phyloP scores from a whole-genome alignment of 2,113 vertebrate genomes.

The Panthera tigris region DNA sequence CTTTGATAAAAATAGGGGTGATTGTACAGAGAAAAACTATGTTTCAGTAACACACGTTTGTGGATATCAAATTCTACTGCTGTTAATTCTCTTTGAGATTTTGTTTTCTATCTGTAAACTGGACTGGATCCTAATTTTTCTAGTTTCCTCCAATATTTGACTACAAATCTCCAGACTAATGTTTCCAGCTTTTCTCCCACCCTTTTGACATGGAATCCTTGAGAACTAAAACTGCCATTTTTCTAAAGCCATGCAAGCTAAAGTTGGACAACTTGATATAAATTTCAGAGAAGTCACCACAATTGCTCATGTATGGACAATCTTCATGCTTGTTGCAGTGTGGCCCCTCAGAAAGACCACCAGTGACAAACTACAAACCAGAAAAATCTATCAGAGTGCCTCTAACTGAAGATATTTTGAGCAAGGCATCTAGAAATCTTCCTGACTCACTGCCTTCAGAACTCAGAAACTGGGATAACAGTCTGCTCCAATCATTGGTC shows the following conservation, averaged over 20 bases:
- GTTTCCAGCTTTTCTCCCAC: background rate
- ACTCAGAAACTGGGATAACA: background rate
- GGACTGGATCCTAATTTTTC: background rate
- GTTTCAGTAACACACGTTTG: background rate
- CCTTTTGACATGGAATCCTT: background rate
- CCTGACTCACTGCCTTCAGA: background rate
- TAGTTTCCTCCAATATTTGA: background rate
- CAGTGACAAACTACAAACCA: background rate
- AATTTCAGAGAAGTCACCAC: background rate
- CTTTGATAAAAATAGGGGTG: background rate
- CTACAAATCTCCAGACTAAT: background rate
- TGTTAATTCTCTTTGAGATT: background rate
- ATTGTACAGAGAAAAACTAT: background rate
- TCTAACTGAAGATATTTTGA: background rate
- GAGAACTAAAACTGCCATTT: background rate
- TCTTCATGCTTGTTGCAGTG: background rate
- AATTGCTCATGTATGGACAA: background rate
- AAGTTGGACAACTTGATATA: background rate
- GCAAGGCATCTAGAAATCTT: background rate
- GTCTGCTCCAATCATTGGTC: background rate
- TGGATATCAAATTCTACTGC: background rate
- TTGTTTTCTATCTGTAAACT: background rate
- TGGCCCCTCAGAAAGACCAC: background rate
- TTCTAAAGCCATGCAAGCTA: background rate
- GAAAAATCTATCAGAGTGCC: background rate